Evolutionary conservation across 2,113 vertebrate genomes (phyloP).

Genomic region (Ctenodactylus gundi): DNA sequence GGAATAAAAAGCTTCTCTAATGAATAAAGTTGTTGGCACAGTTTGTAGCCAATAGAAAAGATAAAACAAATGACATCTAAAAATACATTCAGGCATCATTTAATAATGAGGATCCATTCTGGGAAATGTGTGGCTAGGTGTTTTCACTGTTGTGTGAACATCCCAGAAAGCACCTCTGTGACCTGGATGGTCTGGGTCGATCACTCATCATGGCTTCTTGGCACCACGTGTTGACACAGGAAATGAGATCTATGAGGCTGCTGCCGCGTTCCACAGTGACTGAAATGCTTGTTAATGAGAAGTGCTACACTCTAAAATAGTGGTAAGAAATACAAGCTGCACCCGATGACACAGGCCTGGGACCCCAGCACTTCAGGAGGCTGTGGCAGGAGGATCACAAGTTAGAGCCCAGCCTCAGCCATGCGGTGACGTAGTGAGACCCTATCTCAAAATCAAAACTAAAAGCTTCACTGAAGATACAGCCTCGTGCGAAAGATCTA

Average conservation of each 20-base stretch:
- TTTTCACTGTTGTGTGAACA: not conserved
- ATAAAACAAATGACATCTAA: not conserved
- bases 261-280: not conserved
- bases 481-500: no score
- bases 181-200: no score
- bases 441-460: no score
- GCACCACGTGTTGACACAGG: not conserved
- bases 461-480: no score
- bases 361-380: no score
- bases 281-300: not conserved
- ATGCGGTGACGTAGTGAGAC: no score
- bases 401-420: no score
- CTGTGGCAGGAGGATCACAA: no score
- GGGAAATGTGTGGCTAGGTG: not conserved
- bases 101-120: fast-evolving
- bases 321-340: not conserved
- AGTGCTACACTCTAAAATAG: not conserved
- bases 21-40: not conserved
- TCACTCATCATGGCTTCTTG: not conserved
- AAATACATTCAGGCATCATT: not conserved
- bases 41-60: not conserved
- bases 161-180: not conserved
- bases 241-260: not conserved
- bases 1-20: not conserved
- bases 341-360: no score